phyloP scores from a whole-genome alignment of 2,113 vertebrate genomes.

The Pachyramphus minor region DNA sequence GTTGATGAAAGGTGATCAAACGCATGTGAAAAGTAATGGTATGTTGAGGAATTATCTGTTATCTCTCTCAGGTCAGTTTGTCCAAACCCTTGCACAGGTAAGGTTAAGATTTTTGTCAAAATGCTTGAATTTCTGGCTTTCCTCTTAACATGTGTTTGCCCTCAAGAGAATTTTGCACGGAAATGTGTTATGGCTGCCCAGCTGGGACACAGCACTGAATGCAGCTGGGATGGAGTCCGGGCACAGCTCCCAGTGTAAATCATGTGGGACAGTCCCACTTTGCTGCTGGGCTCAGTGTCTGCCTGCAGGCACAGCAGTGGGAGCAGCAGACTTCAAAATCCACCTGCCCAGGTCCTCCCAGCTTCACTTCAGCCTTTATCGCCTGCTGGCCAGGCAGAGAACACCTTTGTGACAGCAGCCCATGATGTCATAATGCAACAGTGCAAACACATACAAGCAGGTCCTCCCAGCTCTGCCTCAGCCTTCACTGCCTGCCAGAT shows the following conservation, averaged over 20 bases:
- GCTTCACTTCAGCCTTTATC: not conserved
- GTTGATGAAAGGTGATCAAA: not conserved
- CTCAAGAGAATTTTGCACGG: not conserved
- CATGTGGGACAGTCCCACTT: too few species aligned
- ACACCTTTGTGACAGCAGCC: not conserved
- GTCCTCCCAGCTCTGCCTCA: not conserved
- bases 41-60: not conserved
- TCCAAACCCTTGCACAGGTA: not conserved
- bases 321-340: not conserved
- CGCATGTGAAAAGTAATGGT: not conserved
- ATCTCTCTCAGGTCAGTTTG: not conserved
- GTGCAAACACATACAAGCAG: not conserved
- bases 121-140: not conserved
- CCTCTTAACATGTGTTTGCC: not conserved
- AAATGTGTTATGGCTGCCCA: not conserved
- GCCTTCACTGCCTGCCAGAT: not conserved
- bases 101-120: not conserved
- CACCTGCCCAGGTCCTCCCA: not conserved
- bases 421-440: not conserved
- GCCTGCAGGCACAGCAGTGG: not conserved
- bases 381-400: accelerated
- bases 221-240: not conserved
- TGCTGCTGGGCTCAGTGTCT: not conserved
- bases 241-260: not conserved
- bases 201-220: not conserved